phyloP scores from a whole-genome alignment of 2,113 vertebrate genomes.

The Leptobrachium leishanense region DNA sequence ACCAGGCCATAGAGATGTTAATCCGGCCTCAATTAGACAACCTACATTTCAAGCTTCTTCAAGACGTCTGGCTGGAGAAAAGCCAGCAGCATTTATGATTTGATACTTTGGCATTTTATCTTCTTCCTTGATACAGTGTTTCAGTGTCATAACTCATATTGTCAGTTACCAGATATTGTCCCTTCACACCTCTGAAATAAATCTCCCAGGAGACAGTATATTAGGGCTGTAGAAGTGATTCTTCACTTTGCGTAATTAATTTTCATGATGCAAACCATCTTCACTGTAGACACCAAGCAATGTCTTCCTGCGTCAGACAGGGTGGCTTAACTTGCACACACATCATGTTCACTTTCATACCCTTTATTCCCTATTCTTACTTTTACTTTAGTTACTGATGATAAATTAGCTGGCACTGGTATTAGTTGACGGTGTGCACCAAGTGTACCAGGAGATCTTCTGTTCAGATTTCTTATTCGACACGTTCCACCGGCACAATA shows the following conservation, averaged over 20 bases:
- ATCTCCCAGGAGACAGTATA: constrained; percentile 54
- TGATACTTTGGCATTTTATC: constrained; percentile 54
- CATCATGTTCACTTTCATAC: too few species aligned
- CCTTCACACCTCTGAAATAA: constrained; percentile 57
- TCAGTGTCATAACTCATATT: constrained; percentile 53
- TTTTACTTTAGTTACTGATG: too few species aligned
- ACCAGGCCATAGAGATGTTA: too few species aligned
- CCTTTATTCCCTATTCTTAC: too few species aligned
- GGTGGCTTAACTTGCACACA: constrained; percentile 9
- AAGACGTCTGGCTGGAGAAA: constrained; percentile 56
- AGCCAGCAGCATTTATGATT: constrained; percentile 58
- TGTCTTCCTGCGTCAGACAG: constrained; percentile 15
- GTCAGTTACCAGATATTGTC: constrained; percentile 59
- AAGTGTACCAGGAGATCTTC: too few species aligned
- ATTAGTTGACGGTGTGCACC: too few species aligned
- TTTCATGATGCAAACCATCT: constrained; percentile 49
- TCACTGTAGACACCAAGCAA: not conserved
- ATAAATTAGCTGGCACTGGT: too few species aligned
- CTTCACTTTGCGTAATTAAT: constrained; percentile 53
- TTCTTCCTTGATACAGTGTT: constrained; percentile 53
- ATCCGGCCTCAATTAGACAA: constrained; percentile 51
- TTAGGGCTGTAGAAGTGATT: constrained; percentile 52
- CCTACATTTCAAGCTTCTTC: constrained; percentile 69
- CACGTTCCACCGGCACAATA: not conserved
- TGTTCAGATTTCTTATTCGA: too few species aligned